Evolutionary conservation across 2,797 vertebrate species (phyloP), one percentile per base, ranked within the genome.

Genomic region (Telmatherina bonti): DNA sequence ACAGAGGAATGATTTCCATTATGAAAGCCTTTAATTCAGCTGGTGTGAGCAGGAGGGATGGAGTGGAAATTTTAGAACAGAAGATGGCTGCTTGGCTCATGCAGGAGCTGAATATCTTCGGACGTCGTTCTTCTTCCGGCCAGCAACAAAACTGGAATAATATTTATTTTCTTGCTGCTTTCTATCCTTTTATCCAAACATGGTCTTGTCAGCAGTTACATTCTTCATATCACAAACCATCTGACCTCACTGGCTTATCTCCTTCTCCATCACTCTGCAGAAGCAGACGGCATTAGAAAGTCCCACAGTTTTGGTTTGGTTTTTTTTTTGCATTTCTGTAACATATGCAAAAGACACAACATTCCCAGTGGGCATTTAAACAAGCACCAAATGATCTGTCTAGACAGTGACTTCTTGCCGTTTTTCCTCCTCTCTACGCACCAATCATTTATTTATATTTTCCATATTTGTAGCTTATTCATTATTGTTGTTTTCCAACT

Each of bases 1-100:
- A 75, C 74, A n/a, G 30, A 82, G 63, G 79, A 74, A 79, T 68
- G 70, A 83, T 82, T 87, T 81, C 78, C 64, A 85, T 88, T 85
- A 87, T 79, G 74, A 80, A 82, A 86, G 75, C 72, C 70, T 85
- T 85, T 89, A 85, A 89, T 84, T 89, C 85, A 61, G 66, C 49
- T 30, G 60, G 63, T 81, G 53, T 69, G 24, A 70, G 77, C 20
- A 7, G 33, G 13, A 35, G 52, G 35, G 0, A n/a, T 47, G 38
- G 33, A 33, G 52, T 16, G 51, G 24, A n/a, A 9, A 62, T 69
- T 73, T 58, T 24, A 52, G 63, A 56, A 69, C 43, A 69, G 33
- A 60, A 72, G 62, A 54, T 53, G 47, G 38, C 61, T 58, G 35
- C 53, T 55, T 20, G 55, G 52, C 66, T 76, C 1, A 0, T 38